Percentiles rank a stretch among this genome's conserved stretches.
Conservation (phyloP, 1,140 invertebrate species). For the Megathymus violae region DNA sequence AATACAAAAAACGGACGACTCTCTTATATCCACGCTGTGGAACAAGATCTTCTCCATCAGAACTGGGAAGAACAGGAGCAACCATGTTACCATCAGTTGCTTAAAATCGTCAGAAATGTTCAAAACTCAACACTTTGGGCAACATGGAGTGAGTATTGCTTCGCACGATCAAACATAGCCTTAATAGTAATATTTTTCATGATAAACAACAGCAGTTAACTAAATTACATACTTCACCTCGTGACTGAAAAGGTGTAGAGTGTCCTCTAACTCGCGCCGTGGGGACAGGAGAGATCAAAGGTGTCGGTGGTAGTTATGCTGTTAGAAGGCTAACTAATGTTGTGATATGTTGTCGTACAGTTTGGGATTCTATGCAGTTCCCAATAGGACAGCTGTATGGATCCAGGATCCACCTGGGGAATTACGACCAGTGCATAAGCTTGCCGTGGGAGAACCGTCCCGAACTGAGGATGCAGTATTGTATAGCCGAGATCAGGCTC, state of each 20-base stretch:
- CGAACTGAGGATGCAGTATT: conserved; percentile 79
- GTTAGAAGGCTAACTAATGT: not conserved
- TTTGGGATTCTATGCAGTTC: conserved; percentile 42
- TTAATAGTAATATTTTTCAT: too few relatives aligned
- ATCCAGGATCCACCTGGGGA: conserved; percentile 82
- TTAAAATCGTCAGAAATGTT: conserved; percentile 33
- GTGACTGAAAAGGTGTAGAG: too few relatives aligned
- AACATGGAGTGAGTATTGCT: conserved; percentile 44
- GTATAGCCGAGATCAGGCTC: conserved; percentile 65
- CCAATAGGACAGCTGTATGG: conserved; percentile 81
- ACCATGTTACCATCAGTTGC: conserved; percentile 20
- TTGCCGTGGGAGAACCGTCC: conserved; percentile 51
- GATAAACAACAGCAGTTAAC: too few relatives aligned
- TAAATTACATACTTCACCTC: too few relatives aligned
- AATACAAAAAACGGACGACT: not conserved
- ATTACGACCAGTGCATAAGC: conserved; percentile 84
- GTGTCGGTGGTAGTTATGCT: too few relatives aligned
- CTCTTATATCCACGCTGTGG: not conserved
- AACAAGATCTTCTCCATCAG: conserved; percentile 1
- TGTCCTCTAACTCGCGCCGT: too few relatives aligned
- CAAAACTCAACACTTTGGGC: conserved; percentile 40
- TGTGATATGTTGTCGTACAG: conserved; percentile 25
- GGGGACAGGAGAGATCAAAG: too few relatives aligned
- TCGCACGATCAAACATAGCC: too few relatives aligned
- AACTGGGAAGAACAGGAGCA: conserved; percentile 26